phyloP scores from a whole-genome alignment of 2,113 vertebrate genomes.

The Gymnocephalus cernua region DNA sequence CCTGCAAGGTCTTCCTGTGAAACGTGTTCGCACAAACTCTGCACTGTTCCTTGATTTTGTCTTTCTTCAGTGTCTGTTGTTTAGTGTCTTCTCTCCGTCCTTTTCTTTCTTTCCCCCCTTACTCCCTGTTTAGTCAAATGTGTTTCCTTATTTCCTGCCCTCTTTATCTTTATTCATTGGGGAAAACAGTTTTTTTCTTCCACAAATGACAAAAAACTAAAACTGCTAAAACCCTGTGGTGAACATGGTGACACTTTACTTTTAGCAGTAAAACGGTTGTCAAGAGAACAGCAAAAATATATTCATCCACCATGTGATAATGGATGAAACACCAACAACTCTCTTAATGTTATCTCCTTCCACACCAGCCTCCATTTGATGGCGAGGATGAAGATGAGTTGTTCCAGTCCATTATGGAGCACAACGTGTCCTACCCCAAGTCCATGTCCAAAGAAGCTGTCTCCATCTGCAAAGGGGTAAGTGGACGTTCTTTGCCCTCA shows the following conservation, averaged over 20 bases:
- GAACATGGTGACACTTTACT: neutral
- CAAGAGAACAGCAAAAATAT: neutral
- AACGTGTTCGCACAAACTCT: conserved; percentile 19
- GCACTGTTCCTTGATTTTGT: conserved; percentile 10
- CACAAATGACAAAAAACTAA: neutral
- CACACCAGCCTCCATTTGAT: conserved; percentile 93
- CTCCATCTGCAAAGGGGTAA: conserved; percentile 98
- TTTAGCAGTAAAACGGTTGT: neutral
- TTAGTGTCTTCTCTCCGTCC: neutral
- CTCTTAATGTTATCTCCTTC: conserved; percentile 11
- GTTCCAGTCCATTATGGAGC: conserved; percentile 99
- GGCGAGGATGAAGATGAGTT: conserved; percentile 98
- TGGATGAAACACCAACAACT: neutral
- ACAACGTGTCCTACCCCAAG: conserved; percentile 97
- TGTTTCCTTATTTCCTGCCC: neutral
- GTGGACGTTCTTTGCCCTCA: conserved; percentile 52
- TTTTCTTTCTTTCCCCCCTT: neutral
- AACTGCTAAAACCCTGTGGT: neutral
- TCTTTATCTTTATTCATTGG: neutral
- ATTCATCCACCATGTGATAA: neutral
- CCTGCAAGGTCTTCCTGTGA: conserved; percentile 44
- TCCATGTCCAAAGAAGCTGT: conserved; percentile 97
- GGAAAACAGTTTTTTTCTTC: neutral
- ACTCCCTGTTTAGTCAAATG: neutral
- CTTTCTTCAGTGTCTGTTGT: neutral